phyloP scores from a whole-genome alignment of 1,140 invertebrate genomes.

The Drosophila kepulauana region DNA sequence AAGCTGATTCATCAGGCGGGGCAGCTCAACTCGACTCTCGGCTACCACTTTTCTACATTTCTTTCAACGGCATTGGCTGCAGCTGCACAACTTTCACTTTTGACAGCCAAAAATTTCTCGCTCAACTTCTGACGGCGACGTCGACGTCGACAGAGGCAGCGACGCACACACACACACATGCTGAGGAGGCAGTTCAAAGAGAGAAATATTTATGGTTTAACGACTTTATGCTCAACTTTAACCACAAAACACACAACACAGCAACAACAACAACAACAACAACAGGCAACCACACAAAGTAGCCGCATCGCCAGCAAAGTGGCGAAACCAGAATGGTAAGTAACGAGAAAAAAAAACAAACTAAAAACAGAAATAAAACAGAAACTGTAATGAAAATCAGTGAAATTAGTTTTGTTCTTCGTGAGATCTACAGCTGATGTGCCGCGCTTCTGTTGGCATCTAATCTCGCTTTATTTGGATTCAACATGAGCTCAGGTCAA shows the following conservation, averaged over 20 bases:
- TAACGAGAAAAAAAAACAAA: neutral
- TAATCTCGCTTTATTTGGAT: slow-evolving; percentile 16
- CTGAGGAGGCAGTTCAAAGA: slow-evolving; percentile 40
- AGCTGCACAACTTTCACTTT: slow-evolving; percentile 81
- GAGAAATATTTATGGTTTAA: slow-evolving; percentile 76
- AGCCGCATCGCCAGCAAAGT: slow-evolving; percentile 26
- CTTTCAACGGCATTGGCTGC: slow-evolving; percentile 74
- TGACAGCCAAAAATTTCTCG: slow-evolving; percentile 81
- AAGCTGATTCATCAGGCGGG: slow-evolving; percentile 65
- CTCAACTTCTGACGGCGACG: slow-evolving; percentile 67
- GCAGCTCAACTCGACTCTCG: slow-evolving; percentile 17
- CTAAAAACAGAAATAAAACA: slow-evolving; percentile 21
- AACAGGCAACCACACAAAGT: slow-evolving; percentile 4
- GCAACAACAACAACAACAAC: too few species aligned
- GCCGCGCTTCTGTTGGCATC: slow-evolving; percentile 2
- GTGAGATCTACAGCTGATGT: slow-evolving; percentile 32
- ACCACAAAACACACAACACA: slow-evolving; percentile 52
- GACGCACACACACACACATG: slow-evolving; percentile 9
- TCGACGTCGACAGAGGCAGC: neutral
- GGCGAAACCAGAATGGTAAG: slow-evolving; percentile 72
- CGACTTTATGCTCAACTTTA: slow-evolving; percentile 77
- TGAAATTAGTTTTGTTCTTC: slow-evolving; percentile 70
- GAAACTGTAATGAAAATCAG: slow-evolving; percentile 70
- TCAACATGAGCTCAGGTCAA: slow-evolving; percentile 1
- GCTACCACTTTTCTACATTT: slow-evolving; percentile 72